Base-by-base conservation (phyloP, 2,797 vertebrate species). In the Nannoperca australis region DNA sequence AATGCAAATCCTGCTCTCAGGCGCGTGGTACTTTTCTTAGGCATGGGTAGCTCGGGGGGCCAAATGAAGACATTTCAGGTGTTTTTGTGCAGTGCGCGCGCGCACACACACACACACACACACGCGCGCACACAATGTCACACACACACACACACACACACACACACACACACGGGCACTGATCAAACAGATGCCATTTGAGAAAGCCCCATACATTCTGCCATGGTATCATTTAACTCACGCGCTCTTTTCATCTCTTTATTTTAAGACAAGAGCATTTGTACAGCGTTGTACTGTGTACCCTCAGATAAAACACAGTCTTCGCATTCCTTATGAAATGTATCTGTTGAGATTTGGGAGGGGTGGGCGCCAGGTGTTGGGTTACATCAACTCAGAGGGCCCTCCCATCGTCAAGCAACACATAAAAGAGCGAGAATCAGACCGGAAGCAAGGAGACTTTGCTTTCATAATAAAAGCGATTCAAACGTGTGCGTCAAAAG, bases 311-410 rank as follows among this genome's bases (percentile, higher is more conserved):
- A 94, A 94, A 91, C 92, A 92, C 92, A 89, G 92, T 94, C 92
- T 90, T 92, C 65, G 91, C 94, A 94, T 94, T 95, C 94, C 94
- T 91, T 79, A 79, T 91, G 94, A 93, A 94, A 94, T 90, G 76
- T 91, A 94, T 93, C 93, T 92, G 91, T 90, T 85, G 84, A 93
- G 89, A 93, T 90, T 90, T 88, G 86, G 92, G 92, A 92, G 87
- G 92, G 92, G 87, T 90, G 92, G 88, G 93, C 83, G 91, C 88
- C 89, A 89, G 88, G 93, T 93, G 87, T 93, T 87, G 93, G 91
- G 95, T 94, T 96, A 90, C 95, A 94, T 83, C 62, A 69, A 92
- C 95, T 91, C 67, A 70, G 83, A 95, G 89, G 93, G 95, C 92
- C 95, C 94, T 94, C 95, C 92, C 95, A 91, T 89, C 89, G 71